phyloP scores from a whole-genome alignment of 1,140 invertebrate species.

The Sycophila sp. region DNA sequence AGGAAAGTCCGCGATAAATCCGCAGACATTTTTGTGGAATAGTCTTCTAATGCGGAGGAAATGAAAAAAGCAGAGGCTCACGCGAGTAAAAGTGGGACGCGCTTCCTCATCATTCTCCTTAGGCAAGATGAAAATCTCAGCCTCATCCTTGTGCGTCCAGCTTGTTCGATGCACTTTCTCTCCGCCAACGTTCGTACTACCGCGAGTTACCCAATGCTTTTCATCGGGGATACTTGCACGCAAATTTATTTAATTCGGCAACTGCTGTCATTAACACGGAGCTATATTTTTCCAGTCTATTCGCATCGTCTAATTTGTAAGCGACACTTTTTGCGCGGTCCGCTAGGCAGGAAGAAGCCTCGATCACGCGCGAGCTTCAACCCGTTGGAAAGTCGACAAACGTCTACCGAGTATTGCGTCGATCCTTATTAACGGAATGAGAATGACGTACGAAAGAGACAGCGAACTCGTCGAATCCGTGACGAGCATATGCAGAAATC shows the following conservation, averaged over 20 bases:
- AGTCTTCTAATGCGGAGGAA: no score
- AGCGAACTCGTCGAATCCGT: no score
- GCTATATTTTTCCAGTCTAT: no score
- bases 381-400: no score
- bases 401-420: constrained; percentile 16
- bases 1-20: background rate
- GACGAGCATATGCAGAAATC: no score
- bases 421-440: constrained; percentile 46
- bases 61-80: background rate
- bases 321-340: background rate
- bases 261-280: no score
- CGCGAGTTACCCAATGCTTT: no score
- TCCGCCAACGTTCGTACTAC: no score
- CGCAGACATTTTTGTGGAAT: no score
- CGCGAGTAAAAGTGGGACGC: constrained; percentile 18
- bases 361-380: constrained; percentile 46
- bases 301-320: background rate
- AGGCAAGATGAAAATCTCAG: constrained; percentile 8
- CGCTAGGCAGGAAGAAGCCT: constrained; percentile 44
- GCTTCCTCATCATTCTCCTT: constrained; percentile 1
- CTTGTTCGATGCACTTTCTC: constrained; percentile 6
- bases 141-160: background rate
- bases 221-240: no score
- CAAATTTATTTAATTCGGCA: no score
- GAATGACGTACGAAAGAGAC: constrained; percentile 47